These are phyloP conservation scores for Coregonus ussuriensis DNA, from an alignment of 2,797 vertebrate species.

Conservation along the genomic window DNA sequence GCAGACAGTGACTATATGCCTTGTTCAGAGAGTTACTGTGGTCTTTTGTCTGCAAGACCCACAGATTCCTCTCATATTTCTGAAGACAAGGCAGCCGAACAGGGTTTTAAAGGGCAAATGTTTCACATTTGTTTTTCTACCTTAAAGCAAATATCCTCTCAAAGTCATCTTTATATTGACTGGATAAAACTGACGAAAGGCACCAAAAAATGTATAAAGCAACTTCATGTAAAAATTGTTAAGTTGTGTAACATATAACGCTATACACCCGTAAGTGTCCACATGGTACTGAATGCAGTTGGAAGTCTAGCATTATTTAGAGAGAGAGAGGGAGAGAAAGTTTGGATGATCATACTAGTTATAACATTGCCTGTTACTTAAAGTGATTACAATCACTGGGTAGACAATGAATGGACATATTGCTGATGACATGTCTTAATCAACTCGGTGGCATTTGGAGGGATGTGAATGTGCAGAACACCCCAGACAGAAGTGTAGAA, in stretches of 20 bases:
- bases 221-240: slow-evolving; percentile 81
- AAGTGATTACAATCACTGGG: slow-evolving; percentile 60
- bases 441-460: slow-evolving; percentile 50
- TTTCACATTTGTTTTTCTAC: slow-evolving; percentile 70
- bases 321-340: slow-evolving; percentile 9
- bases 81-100: slow-evolving; percentile 46
- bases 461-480: slow-evolving; percentile 61
- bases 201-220: slow-evolving; percentile 76
- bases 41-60: slow-evolving; percentile 55
- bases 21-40: slow-evolving; percentile 53
- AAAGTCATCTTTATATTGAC: slow-evolving; percentile 78
- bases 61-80: slow-evolving; percentile 46
- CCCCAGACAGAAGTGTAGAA: slow-evolving; percentile 50
- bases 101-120: slow-evolving; percentile 44
- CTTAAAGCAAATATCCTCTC: slow-evolving; percentile 66
- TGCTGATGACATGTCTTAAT: slow-evolving; percentile 65
- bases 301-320: slow-evolving; percentile 56
- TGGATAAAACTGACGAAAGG: slow-evolving; percentile 83
- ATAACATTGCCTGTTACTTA: slow-evolving; percentile 56
- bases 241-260: slow-evolving; percentile 87
- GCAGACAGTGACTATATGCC: slow-evolving; percentile 63
- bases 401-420: slow-evolving; percentile 48
- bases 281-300: slow-evolving; percentile 64
- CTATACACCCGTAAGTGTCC: slow-evolving; percentile 67
- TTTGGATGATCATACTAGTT: slow-evolving; percentile 41